Base-by-base conservation (phyloP, 2,888 invertebrate species). In the Lasioglossum malachurum region DNA sequence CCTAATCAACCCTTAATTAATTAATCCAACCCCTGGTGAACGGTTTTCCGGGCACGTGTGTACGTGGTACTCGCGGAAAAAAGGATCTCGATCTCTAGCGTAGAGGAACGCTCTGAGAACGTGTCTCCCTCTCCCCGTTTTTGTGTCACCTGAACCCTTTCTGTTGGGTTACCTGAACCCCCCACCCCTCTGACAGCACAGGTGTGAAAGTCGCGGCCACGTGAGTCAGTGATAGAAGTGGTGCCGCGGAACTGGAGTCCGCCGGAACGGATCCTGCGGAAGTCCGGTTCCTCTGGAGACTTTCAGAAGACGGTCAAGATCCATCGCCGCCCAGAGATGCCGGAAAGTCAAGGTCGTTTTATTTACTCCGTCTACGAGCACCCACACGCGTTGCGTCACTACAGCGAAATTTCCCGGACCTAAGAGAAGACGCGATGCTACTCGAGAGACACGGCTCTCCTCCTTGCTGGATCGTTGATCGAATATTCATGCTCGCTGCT, bases 221-320 rank as follows among this genome's bases (percentile, higher is more conserved):
- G 86, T 73, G 87, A 86, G 78, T 53, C 10, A n/a, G 71, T 14
- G 23, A 38, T 23, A 41, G 78, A 83, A 86, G 90, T 89, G 83
- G 82, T 82, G 85, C 53, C 86, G 89, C 96, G 91, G 96, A 64
- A 7, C 64, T 96, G 85, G 96, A 95, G 1, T 95, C 96, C 92
- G 95, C 96, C n/a, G 95, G 96, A 1, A 95, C 96, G 0, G 96
- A 96, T 93, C 96, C 96, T 89, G 96, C 96, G 89, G 96, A 38
- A 67, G 92, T 91, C 93, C 89, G 91, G 92, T 96, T 96, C 95
- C 95, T 96, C 97, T 97, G 98, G 98, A 98, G 97, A 97, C 97
- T 96, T 96, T 98, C 96, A 97, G 97, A 96, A 97, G 97, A 95
- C 98, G 97, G 96, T 97, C 98, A 96, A 97, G 98, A 96, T 97